These are phyloP conservation scores for Lasioglossum oenotherae DNA, from an alignment of 2,888 invertebrate genomes.

Conservation along the genomic window DNA sequence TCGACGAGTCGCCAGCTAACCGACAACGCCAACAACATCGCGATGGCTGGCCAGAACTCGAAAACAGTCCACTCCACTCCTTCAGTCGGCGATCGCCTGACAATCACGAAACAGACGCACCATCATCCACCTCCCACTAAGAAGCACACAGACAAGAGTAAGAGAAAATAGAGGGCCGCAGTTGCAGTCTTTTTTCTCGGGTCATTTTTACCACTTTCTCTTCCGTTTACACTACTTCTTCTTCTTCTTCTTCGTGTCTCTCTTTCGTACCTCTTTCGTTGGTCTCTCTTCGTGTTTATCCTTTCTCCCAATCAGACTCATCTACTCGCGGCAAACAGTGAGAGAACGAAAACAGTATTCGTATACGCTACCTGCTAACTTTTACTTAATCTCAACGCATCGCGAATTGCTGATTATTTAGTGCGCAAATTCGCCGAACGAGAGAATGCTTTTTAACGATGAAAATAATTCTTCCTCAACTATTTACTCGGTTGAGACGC, in stretches of 20 bases:
- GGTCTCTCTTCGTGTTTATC: not conserved
- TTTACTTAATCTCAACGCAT: conserved; percentile 3
- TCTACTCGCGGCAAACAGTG: not conserved
- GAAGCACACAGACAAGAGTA: conserved; percentile 81
- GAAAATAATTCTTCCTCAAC: not conserved
- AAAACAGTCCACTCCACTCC: conserved; percentile 67
- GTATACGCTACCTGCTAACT: conserved; percentile 9
- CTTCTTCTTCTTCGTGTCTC: conserved; percentile 7
- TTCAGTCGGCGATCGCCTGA: conserved; percentile 70
- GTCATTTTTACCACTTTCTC: not conserved
- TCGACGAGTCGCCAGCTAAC: conserved; percentile 79
- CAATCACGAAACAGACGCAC: conserved; percentile 78
- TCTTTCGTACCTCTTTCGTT: conserved; percentile 5
- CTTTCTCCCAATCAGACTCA: conserved; percentile 14
- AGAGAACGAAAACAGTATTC: conserved; percentile 11
- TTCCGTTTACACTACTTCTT: not conserved
- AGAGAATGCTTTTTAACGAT: conserved; percentile 5
- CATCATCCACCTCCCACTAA: conserved; percentile 78
- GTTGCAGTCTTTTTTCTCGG: conserved; percentile 45
- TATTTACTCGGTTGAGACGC: not conserved
- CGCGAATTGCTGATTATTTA: not conserved
- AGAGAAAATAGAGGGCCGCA: conserved; percentile 79
- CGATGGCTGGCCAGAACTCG: conserved; percentile 73
- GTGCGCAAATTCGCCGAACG: not conserved
- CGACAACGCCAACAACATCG: conserved; percentile 75